A percentile compares a stretch with the other conserved stretches of the same genome.
These are phyloP conservation scores for Pyrochroa serraticornis DNA, from an alignment of 2,888 invertebrate species.

Conservation along the genomic window DNA sequence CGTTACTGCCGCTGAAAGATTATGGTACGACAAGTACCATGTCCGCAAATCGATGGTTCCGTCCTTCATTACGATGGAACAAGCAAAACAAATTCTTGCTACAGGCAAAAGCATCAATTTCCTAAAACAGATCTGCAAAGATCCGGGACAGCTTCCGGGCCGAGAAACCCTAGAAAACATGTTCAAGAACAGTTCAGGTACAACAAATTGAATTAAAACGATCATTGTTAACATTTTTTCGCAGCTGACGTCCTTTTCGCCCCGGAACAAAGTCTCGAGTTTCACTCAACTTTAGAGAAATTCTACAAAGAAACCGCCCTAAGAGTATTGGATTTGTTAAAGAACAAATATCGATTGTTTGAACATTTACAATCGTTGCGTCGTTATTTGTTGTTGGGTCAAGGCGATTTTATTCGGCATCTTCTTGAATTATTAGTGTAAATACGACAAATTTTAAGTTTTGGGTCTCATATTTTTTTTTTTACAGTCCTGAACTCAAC, in stretches of 20 bases:
- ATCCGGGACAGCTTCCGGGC: conserved; percentile 71
- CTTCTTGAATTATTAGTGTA: conserved; percentile 91
- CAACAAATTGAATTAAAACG: conserved; percentile 7
- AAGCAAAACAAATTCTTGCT: conserved; percentile 88
- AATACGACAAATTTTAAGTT: conserved; percentile 50
- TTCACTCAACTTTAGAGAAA: conserved; percentile 80
- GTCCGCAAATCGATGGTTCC: conserved; percentile 90
- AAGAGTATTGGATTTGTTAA: conserved; percentile 84
- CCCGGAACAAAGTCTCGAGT: conserved; percentile 73
- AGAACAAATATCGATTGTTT: conserved; percentile 84
- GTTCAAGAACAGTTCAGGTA: conserved; percentile 59
- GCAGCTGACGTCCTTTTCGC: conserved; percentile 69
- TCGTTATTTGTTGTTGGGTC: conserved; percentile 88
- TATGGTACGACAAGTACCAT: conserved; percentile 96
- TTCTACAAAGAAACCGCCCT: conserved; percentile 88
- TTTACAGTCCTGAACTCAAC: conserved; percentile 79
- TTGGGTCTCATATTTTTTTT: neutral
- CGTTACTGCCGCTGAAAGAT: conserved; percentile 80
- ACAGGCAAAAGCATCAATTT: conserved; percentile 97
- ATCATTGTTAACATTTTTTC: conserved; percentile 6
- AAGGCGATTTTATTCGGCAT: conserved; percentile 95
- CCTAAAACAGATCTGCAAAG: conserved; percentile 88
- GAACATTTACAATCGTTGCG: conserved; percentile 91
- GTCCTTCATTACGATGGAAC: conserved; percentile 81
- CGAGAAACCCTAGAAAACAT: conserved; percentile 63